Conservation (phyloP, 2,797 vertebrate genomes). For the Ciconia nigra region DNA sequence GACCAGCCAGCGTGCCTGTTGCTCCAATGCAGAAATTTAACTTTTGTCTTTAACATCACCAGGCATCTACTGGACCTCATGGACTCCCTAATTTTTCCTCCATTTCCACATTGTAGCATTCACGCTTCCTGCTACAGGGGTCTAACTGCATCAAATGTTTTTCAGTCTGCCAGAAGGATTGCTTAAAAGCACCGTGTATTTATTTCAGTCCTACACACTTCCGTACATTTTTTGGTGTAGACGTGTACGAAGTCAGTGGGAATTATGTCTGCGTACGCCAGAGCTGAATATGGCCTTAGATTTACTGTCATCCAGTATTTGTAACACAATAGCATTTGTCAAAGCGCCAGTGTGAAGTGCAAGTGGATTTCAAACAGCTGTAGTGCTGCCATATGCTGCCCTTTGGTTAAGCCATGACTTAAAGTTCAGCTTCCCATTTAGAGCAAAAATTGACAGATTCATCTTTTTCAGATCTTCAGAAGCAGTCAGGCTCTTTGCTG, state of each 20-base stretch:
- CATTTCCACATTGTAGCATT: neutral
- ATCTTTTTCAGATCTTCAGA: slow-evolving; percentile 8
- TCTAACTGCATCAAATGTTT: neutral
- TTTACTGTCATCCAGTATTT: slow-evolving; percentile 18
- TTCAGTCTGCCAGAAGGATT: neutral
- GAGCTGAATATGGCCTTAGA: neutral
- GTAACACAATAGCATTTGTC: slow-evolving; percentile 24
- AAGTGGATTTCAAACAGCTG: slow-evolving; percentile 54
- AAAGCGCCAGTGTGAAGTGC: slow-evolving; percentile 30
- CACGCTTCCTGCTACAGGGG: neutral
- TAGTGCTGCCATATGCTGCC: slow-evolving; percentile 42
- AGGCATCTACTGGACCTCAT: neutral
- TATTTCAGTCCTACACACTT: neutral
- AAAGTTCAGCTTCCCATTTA: slow-evolving; percentile 52
- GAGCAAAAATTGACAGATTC: slow-evolving; percentile 43
- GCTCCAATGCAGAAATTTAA: slow-evolving; percentile 2
- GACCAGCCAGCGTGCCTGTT: neutral
- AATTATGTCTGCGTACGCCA: neutral
- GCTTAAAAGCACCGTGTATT: neutral
- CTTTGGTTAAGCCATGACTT: slow-evolving; percentile 48
- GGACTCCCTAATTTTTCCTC: neutral
- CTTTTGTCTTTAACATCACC: neutral
- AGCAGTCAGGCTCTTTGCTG: neutral
- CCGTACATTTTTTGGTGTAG: neutral
- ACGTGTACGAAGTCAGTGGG: neutral